Percentiles rank a stretch among this genome's conserved stretches.
These are phyloP conservation scores for Mesoclemmys tuberculata DNA, from an alignment of 2,113 vertebrate species.

Conservation along the genomic window DNA sequence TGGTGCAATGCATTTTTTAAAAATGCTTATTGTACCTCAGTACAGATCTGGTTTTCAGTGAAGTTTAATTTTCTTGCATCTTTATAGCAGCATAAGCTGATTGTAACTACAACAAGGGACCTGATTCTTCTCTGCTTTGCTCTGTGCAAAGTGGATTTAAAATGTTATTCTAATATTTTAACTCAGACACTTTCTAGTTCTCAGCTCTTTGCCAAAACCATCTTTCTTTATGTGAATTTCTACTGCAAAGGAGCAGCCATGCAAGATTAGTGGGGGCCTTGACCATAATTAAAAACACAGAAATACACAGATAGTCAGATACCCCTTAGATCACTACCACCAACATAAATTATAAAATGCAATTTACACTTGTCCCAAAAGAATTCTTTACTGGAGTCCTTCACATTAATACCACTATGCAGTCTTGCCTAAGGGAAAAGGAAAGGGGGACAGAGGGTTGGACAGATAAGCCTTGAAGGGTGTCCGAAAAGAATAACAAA, in stretches of 20 bases:
- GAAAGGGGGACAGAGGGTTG: too few species aligned
- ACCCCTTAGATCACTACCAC: not conserved
- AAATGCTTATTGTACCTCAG: not conserved
- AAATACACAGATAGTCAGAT: not conserved
- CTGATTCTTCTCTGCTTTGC: too few species aligned
- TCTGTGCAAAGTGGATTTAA: not conserved
- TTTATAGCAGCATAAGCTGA: not conserved
- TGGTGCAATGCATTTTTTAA: not conserved
- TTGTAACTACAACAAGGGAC: not conserved
- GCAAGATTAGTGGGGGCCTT: not conserved
- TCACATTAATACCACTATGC: not conserved
- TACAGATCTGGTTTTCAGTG: rapidly evolving
- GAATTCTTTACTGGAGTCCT: not conserved
- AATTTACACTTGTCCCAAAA: not conserved
- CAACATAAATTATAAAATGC: not conserved
- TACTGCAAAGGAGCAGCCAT: not conserved
- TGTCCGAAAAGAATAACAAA: not conserved
- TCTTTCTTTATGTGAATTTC: not conserved
- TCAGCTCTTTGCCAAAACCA: not conserved
- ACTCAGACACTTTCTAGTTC: not conserved
- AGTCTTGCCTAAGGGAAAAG: not conserved
- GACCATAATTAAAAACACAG: not conserved
- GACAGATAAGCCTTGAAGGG: not conserved
- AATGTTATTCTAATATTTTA: not conserved
- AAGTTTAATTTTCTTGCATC: not conserved